Base-by-base conservation (phyloP, 2,113 vertebrate genomes). In the Nannobrachium achirus region DNA sequence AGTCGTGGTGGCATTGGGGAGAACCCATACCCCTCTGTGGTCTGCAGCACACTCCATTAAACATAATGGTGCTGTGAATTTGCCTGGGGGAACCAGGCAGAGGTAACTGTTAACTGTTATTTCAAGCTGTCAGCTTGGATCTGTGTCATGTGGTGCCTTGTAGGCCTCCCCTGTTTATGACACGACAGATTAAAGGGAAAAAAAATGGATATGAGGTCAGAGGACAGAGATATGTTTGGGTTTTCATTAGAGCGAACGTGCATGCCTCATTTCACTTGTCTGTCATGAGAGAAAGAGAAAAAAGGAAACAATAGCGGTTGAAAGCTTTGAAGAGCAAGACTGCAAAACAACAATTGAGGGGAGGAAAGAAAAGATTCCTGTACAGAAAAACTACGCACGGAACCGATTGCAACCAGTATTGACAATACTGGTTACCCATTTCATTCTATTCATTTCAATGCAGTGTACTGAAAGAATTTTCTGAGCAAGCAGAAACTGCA, bases 111-210 rank as follows among this genome's bases (percentile, higher is more conserved):
- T 89, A 88, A 83, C 80, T 78, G 79, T 82, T 86, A 83, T 88
- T 85, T 82, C 71, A 81, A 80, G 65, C 79, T 88, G 85, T 89
- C 86, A 87, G 61, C 63, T 78, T 66, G 65, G 76, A 87, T 87
- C 75, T 74, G 62, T 75, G 78, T 88, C 85, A 86, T 70, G 41
- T 69, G 61, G 40, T 41, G 71, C 77, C 81, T 85, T 67, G 33
- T 60, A 78, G 75, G 72, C 74, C 39, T 70, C 55, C 63, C 45
- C 56, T 15, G 7, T 76, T 71, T 71, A 62, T 79, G 77, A 87
- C 79, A 70, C 75, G 60, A 63, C 11, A 44, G 49, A 65, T 20
- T 7, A 58, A 39, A 41, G 42, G 50, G 56, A 66, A 40, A 56
- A 6, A 65, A 2, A 33, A 33, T 33, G 3, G 25, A 33, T 33